Percentiles rank a stretch among this genome's conserved stretches.
Evolutionary conservation across 2,797 vertebrate genomes (phyloP).

Genomic region (Acrossocheilus fasciatus): DNA sequence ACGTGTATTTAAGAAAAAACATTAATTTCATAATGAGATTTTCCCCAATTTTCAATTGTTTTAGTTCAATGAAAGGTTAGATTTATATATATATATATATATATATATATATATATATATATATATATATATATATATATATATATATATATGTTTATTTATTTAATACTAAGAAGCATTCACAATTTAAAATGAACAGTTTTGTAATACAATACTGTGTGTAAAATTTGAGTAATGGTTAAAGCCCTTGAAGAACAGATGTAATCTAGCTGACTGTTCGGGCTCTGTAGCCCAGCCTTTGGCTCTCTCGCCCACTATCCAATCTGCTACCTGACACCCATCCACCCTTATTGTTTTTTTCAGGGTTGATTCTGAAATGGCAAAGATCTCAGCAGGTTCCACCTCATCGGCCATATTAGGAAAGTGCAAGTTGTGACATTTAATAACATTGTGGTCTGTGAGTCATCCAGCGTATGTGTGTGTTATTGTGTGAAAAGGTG

Average conservation of each 20-base stretch:
- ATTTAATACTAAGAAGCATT: background rate
- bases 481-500: slow-evolving; percentile 33
- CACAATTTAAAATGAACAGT: background rate
- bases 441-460: slow-evolving; percentile 51
- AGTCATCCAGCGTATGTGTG: slow-evolving; percentile 41
- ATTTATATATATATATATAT: too few species aligned
- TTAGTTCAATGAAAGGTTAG: too few species aligned
- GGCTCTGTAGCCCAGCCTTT: slow-evolving; percentile 12
- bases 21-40: too few species aligned
- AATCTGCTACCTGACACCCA: slow-evolving; percentile 57
- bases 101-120: too few species aligned
- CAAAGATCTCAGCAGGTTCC: slow-evolving; percentile 52
- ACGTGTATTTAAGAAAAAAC: too few species aligned
- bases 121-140: too few species aligned
- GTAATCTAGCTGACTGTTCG: background rate
- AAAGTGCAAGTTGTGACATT: slow-evolving; percentile 61
- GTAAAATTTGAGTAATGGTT: background rate
- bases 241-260: background rate
- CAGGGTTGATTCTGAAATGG: slow-evolving; percentile 51
- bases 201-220: background rate
- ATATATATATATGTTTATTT: too few species aligned
- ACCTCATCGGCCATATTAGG: slow-evolving; percentile 35
- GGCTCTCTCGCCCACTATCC: slow-evolving; percentile 25
- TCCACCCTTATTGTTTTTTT: slow-evolving; percentile 15
- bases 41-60: too few species aligned